Evolutionary conservation across 2,113 vertebrate genomes (phyloP).

Genomic region (Eretmodus cyanostictus): DNA sequence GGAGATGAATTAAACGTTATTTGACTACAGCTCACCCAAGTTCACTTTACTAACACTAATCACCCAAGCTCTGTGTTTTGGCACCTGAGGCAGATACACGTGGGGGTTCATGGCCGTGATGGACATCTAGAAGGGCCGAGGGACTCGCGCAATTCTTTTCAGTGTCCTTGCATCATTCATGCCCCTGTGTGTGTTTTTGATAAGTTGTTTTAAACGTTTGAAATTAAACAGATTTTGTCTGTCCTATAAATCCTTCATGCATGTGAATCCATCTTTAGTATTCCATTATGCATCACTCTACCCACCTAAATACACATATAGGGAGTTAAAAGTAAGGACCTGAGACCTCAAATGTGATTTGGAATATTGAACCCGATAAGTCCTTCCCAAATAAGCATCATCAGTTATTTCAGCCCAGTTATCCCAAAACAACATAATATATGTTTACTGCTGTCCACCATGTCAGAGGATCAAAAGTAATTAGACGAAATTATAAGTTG

Average conservation of each 20-base stretch:
- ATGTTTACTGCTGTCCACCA: neutral
- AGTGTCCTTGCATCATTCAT: neutral
- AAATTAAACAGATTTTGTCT: rapidly evolving
- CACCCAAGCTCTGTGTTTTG: neutral
- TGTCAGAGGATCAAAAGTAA: neutral
- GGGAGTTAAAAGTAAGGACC: neutral
- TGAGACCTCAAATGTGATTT: neutral
- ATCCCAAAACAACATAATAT: neutral
- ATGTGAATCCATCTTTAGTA: neutral
- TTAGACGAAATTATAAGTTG: rapidly evolving
- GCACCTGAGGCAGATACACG: neutral
- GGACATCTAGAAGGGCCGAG: neutral
- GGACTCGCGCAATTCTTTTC: neutral
- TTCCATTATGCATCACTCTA: neutral
- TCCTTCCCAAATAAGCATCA: neutral
- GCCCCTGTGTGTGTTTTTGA: neutral
- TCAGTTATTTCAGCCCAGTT: neutral
- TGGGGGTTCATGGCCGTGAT: neutral
- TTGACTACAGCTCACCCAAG: neutral
- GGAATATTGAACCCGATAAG: neutral
- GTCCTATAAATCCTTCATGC: neutral
- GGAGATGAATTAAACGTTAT: neutral
- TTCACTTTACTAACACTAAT: neutral
- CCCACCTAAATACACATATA: neutral
- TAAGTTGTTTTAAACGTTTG: neutral